These are phyloP conservation scores for Apodemia zela DNA, from an alignment of 2,888 invertebrate genomes.

Conservation along the genomic window DNA sequence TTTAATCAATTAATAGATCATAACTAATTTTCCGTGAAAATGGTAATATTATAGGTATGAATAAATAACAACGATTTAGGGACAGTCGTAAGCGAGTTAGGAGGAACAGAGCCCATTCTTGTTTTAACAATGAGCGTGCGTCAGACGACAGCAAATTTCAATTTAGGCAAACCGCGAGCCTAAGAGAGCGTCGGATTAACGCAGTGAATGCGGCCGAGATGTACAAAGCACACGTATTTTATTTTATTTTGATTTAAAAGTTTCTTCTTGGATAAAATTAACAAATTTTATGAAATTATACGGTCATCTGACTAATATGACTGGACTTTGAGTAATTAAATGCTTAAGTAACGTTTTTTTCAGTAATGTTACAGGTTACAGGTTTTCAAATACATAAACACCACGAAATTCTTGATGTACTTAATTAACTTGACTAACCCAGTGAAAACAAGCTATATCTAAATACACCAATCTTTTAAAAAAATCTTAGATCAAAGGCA, in stretches of 20 bases:
- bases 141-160: slow-evolving; percentile 64
- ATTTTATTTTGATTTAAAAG: background rate
- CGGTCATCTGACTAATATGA: too few species aligned
- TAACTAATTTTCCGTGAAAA: background rate
- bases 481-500: too few species aligned
- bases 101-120: slow-evolving; percentile 12
- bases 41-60: background rate
- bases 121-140: slow-evolving; percentile 32
- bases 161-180: slow-evolving; percentile 60
- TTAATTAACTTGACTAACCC: too few species aligned
- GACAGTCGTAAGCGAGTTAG: slow-evolving; percentile 8
- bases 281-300: background rate
- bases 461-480: too few species aligned
- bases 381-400: too few species aligned
- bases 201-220: slow-evolving; percentile 22
- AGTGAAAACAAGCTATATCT: too few species aligned
- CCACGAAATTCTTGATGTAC: too few species aligned
- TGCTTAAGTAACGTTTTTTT: too few species aligned
- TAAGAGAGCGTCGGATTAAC: slow-evolving; percentile 48
- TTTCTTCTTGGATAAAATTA: background rate
- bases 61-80: background rate
- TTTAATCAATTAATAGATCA: background rate
- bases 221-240: slow-evolving; percentile 14
- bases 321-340: too few species aligned
- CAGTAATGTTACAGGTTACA: too few species aligned